phyloP scores from a whole-genome alignment of 2,888 invertebrate species.

The Drosophila koepferae region DNA sequence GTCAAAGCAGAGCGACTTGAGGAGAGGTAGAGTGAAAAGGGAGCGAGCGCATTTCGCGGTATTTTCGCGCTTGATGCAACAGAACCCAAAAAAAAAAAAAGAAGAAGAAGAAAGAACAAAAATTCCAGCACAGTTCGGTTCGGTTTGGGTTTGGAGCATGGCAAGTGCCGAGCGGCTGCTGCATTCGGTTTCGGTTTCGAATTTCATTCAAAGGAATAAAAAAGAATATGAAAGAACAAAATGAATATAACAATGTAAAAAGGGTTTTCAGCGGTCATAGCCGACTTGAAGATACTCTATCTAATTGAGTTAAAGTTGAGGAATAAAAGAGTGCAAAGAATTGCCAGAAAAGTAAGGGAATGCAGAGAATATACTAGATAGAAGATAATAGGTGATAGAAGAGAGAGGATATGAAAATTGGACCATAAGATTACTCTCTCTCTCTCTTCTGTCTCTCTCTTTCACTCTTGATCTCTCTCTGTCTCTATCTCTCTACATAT shows the following conservation, averaged over 20 bases:
- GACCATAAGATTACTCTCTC: too few species aligned
- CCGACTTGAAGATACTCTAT: constrained; percentile 2
- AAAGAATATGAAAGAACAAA: constrained; percentile 5
- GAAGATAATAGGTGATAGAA: too few species aligned
- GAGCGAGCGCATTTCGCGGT: constrained; percentile 81
- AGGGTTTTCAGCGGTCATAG: neutral
- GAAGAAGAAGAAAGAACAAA: neutral
- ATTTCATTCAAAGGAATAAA: constrained; percentile 81
- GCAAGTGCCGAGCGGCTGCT: constrained; percentile 49
- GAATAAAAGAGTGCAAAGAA: neutral
- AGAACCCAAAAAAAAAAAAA: constrained; percentile 5
- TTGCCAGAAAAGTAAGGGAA: neutral
- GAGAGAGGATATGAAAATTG: too few species aligned
- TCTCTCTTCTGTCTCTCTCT: too few species aligned
- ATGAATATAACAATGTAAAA: constrained; percentile 10
- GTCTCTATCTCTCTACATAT: too few species aligned
- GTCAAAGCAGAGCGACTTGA: neutral
- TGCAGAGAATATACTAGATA: neutral
- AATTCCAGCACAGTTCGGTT: constrained; percentile 2
- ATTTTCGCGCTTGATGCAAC: constrained; percentile 83
- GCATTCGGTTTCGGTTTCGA: constrained; percentile 58
- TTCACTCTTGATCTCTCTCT: too few species aligned
- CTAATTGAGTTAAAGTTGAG: too few species aligned
- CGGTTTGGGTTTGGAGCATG: constrained; percentile 24
- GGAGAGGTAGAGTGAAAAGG: neutral